phyloP scores from a whole-genome alignment of 2,113 vertebrate species.

The Takifugu bimaculatus region DNA sequence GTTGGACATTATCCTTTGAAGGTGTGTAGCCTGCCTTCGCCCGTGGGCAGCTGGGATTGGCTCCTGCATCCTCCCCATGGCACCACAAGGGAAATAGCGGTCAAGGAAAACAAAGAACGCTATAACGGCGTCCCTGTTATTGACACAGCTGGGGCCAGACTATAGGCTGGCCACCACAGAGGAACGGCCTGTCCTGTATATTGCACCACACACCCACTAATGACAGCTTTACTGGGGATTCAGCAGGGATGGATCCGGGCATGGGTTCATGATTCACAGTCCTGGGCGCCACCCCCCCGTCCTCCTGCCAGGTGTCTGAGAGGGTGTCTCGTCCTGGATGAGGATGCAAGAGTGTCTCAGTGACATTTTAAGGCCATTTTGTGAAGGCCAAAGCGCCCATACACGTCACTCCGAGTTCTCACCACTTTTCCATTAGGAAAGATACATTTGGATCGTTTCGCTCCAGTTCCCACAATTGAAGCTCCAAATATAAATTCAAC shows the following conservation, averaged over 20 bases:
- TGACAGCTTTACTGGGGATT: constrained; percentile 70
- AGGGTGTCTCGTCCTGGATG: constrained; percentile 17
- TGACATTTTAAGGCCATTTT: constrained; percentile 16
- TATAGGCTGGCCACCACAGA: constrained; percentile 59
- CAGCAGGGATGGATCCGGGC: constrained; percentile 60
- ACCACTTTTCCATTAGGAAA: no score
- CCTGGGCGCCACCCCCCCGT: constrained; percentile 40
- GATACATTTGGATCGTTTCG: no score
- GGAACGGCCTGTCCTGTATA: constrained; percentile 49
- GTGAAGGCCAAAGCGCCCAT: no score
- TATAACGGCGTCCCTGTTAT: constrained; percentile 59
- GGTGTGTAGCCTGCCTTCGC: no score
- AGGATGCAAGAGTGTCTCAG: constrained; percentile 27
- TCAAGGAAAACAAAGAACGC: constrained; percentile 12
- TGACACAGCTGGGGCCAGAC: constrained; percentile 73
- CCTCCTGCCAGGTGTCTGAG: constrained; percentile 43
- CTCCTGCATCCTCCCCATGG: no score
- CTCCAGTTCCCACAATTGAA: no score
- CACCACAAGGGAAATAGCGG: no score
- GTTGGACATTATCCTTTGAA: no score
- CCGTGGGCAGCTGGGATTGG: no score
- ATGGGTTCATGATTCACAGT: constrained; percentile 65
- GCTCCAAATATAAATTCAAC: no score
- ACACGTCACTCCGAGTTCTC: no score
- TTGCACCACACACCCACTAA: constrained; percentile 69